Percentiles rank a stretch among this genome's conserved stretches.
These are phyloP conservation scores for Drosophila austrosaltans DNA, from an alignment of 2,888 invertebrate species.

Conservation along the genomic window DNA sequence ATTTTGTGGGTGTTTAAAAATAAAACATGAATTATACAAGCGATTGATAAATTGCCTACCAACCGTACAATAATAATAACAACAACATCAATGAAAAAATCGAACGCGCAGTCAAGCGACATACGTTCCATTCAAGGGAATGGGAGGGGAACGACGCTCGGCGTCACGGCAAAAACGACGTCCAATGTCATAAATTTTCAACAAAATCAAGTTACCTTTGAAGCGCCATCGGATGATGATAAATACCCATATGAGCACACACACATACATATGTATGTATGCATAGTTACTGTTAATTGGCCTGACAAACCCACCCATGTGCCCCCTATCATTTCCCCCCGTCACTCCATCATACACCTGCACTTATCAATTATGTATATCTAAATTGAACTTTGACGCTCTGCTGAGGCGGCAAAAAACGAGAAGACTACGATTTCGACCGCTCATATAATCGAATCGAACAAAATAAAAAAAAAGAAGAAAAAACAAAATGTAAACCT, in stretches of 20 bases:
- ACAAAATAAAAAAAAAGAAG: neutral
- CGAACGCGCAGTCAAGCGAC: constrained; percentile 1
- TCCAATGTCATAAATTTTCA: constrained; percentile 38
- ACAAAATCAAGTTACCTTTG: constrained; percentile 36
- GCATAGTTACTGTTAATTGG: constrained; percentile 31
- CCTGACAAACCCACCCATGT: constrained; percentile 12
- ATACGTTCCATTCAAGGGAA: neutral
- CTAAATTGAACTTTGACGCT: constrained; percentile 71
- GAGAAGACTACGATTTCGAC: too few species aligned
- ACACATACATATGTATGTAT: neutral
- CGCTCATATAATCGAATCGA: neutral
- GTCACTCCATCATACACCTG: constrained; percentile 23
- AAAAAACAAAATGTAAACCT: constrained; percentile 1
- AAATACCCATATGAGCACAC: constrained; percentile 2
- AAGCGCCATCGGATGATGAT: constrained; percentile 31
- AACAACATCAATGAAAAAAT: constrained; percentile 10
- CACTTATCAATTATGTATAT: constrained; percentile 62
- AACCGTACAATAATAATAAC: constrained; percentile 1
- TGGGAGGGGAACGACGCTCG: neutral
- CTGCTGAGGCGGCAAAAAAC: constrained; percentile 14
- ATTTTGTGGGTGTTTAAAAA: constrained; percentile 63
- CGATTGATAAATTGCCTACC: constrained; percentile 60
- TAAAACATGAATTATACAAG: constrained; percentile 61
- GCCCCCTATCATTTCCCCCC: neutral
- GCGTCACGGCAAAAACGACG: neutral